Evolutionary conservation across 2,797 vertebrate genomes (phyloP), one percentile per base, ranked within the genome.

Genomic region (Pangasius larnaudii): DNA sequence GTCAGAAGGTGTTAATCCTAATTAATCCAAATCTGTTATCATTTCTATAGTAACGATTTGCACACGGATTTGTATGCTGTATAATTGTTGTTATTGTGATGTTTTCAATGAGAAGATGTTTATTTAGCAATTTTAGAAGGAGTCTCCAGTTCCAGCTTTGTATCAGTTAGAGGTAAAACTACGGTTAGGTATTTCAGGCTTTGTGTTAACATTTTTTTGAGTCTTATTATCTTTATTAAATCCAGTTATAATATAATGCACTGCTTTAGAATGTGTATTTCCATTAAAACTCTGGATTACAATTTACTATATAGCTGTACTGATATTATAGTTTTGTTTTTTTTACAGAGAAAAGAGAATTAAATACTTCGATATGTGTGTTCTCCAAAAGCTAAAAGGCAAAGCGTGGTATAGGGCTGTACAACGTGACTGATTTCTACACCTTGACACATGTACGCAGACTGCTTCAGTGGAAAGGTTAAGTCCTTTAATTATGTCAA

Each of bases 401-500:
- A 88, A 84, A 78, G 24, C 3, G 10, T 39, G 72, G 46, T 85
- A 46, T 61, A 51, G 30, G 84, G 69, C 49, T 74, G 27, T 84
- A 77, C 22, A 72, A 24, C 19, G 27, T 19, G 84, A 85, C 30
- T 16, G 22, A n/a, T 30, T 63, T 65, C 80, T 46, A 59, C 61
- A 84, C 49, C n/a, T 9, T 27, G 33, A 30, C 39, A 83, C 89
- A 74, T 78, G 74, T 67, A 63, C 85, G 42, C 27, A 80, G 83
- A 78, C 58, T 84, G 67, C 71, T 59, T 30, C 49, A 65, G 88
- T 51, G 67, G 27, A 85, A 88, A 88, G 85, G 91, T 88, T 78
- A 87, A 79, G 33, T 85, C 85, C 75, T 80, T 85, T 84, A 69
- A 85, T 89, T 81, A 86, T 84, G 83, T 88, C 84, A 88, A 85